Base-by-base conservation (phyloP, 2,888 invertebrate species). In the Hanleya hanleyi region DNA sequence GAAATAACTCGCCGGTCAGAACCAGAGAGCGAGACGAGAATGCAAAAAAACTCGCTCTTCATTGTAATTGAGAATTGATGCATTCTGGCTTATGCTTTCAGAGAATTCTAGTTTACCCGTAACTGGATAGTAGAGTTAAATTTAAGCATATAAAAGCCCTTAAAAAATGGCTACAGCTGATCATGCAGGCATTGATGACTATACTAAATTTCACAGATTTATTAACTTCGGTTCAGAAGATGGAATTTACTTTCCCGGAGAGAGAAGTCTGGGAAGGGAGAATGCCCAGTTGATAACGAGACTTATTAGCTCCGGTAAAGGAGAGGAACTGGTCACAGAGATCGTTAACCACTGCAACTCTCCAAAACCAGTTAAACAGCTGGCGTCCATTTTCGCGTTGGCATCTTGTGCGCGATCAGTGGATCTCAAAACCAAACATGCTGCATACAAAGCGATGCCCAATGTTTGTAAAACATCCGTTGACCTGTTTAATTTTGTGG, bases 401-500 rank as follows among this genome's bases (percentile, higher is more conserved):
- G 93, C 94, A 1, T 92, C 94, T 81, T 94, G 94, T 83, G 91
- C 93, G 1, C 91, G 92, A 78, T 86, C 87, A n/a, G 83, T 83
- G 81, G 87, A 89, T 88, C 78, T 89, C 65, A 81, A 83, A 51
- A 90, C 93, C 1, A 93, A 93, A 79, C 90, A 91, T 71, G 92
- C 92, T 15, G 92, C 93, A 0, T 94, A 94, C 79, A 91, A 91
- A 75, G 92, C 91, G 22, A 91, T 93, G 2, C 82, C 90, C 68
- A 91, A 92, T 85, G 91, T 95, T 47, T 94, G 94, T 84, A 92
- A 91, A 77, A 92, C 92, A 66, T 93, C 95, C 7, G 92, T 94
- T 79, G 92, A 94, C 78, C 91, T 95, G 85, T 92, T 94, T 91
- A 90, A 93, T 6, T 94, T 94, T 82, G 91, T 93, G 70, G 93